Base-by-base conservation (phyloP, 2,888 invertebrate genomes). In the Aproaerema taeniolella region DNA sequence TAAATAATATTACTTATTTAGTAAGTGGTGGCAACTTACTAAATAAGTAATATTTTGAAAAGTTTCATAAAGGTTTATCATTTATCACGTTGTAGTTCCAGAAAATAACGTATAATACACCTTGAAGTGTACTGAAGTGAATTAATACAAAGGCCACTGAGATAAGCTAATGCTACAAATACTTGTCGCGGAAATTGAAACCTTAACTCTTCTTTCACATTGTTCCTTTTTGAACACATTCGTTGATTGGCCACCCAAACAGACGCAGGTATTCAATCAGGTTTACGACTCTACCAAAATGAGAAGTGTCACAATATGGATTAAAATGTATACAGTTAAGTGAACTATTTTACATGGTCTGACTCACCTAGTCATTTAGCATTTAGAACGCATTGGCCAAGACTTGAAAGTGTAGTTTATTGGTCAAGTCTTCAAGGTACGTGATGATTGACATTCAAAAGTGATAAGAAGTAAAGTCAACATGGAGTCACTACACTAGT, bases 391-490 rank as follows among this genome's bases (percentile, higher is more conserved):
- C 25, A 33, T 36, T 40, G 33, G 24, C 40, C 37, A 41, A 37
- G 31, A 41, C 30, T 41, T 31, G 29, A 41, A 38, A 33, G 38
- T 25, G 32, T 38, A 20, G n/a, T n/a, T n/a, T n/a, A n/a, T n/a
- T n/a, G n/a, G n/a, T n/a, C n/a, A n/a, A n/a, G n/a, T n/a, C n/a
- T n/a, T n/a, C n/a, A n/a, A n/a, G n/a, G n/a, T n/a, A n/a, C n/a
- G n/a, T n/a, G n/a, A n/a, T n/a, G n/a, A n/a, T n/a, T n/a, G n/a
- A n/a, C n/a, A n/a, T n/a, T n/a, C n/a, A n/a, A n/a, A n/a, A n/a
- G n/a, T n/a, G n/a, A n/a, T n/a, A n/a, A n/a, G n/a, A n/a, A n/a
- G n/a, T n/a, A n/a, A n/a, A n/a, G n/a, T n/a, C n/a, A n/a, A n/a
- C n/a, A n/a, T n/a, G n/a, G n/a, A n/a, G n/a, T n/a, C n/a, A n/a